Base-by-base conservation (phyloP, 2,113 vertebrate species). In the Oplegnathus fasciatus region DNA sequence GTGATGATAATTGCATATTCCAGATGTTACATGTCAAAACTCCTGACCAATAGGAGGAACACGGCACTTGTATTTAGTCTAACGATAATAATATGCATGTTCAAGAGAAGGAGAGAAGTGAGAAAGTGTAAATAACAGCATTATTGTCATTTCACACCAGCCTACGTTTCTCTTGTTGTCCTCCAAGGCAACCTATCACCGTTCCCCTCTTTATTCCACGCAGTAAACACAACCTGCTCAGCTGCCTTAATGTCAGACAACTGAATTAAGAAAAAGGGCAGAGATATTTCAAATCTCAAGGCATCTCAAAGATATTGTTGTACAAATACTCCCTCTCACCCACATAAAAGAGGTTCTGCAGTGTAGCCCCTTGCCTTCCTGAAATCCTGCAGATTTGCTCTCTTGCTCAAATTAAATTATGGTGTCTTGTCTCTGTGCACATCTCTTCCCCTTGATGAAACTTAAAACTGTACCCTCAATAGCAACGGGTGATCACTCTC, bases 131-230 rank as follows among this genome's bases (percentile, higher is more conserved):
- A 89, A 88, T 83, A 90, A 89, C 86, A 68, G 84, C 69, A 52
- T 82, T 91, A 84, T 76, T 93, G 85, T 88, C 82, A 80, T 67
- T 89, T 94, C 87, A 86, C 91, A 91, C 93, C 88, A 89, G 80
- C 89, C 92, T 86, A 93, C 89, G 50, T 88, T 75, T 89, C 76
- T 83, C 67, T 89, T 83, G 70, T 80, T 82, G 86, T 90, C 88
- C 80, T 82, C 85, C 26, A n/a, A 83, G 68, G 75, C 86, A 92
- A 75, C 57, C 84, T 91, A 86, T 90, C 83, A 85, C 60, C 14
- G 0, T 65, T 91, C 60, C 75, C 62, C 40, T 77, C 85, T 83
- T 82, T 64, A 55, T 78, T 88, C 83, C 70, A 74, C 58, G 65
- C 75, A 84, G 50, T 78, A 79, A 64, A 87, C 70, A 73, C 86